Percentiles rank a stretch among this genome's conserved stretches.
phyloP scores from a whole-genome alignment of 2,888 invertebrate species.

The Agonum fuliginosum region DNA sequence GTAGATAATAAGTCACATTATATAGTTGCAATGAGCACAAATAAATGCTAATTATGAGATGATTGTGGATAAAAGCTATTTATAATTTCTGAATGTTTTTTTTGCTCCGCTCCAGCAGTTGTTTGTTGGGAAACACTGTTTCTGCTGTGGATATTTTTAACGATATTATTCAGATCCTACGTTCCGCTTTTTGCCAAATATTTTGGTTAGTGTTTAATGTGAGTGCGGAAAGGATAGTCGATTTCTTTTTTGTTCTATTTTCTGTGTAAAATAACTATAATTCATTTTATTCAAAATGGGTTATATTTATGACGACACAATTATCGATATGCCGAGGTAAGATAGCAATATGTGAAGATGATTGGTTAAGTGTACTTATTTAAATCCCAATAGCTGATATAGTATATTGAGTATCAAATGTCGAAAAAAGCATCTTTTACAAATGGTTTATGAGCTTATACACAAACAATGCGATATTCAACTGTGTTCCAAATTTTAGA shows the following conservation, averaged over 20 bases:
- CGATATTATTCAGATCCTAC: conserved; percentile 11
- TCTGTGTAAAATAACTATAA: neutral
- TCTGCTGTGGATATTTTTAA: conserved; percentile 19
- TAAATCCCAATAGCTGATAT: no score
- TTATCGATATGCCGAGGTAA: conserved; percentile 10
- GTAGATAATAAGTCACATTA: no score
- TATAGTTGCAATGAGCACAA: no score
- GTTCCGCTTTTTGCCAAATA: conserved; percentile 33
- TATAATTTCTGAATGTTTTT: no score
- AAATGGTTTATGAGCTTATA: no score
- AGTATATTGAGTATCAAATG: no score
- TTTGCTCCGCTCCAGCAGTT: neutral
- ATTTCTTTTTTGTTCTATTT: conserved; percentile 29
- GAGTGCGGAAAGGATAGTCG: conserved; percentile 48
- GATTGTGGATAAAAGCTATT: no score
- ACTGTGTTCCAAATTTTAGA: no score
- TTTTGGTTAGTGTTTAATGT: conserved; percentile 41
- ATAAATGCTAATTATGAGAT: no score
- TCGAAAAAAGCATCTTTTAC: no score
- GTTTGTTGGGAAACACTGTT: neutral
- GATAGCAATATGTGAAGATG: neutral
- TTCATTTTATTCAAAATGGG: conserved; percentile 16
- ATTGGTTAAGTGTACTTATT: no score
- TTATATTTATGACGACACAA: neutral
- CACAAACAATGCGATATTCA: no score